Percentiles rank a stretch among this genome's conserved stretches.
Evolutionary conservation across 2,797 vertebrate species (phyloP).

Genomic region (Gobio occitaniae): DNA sequence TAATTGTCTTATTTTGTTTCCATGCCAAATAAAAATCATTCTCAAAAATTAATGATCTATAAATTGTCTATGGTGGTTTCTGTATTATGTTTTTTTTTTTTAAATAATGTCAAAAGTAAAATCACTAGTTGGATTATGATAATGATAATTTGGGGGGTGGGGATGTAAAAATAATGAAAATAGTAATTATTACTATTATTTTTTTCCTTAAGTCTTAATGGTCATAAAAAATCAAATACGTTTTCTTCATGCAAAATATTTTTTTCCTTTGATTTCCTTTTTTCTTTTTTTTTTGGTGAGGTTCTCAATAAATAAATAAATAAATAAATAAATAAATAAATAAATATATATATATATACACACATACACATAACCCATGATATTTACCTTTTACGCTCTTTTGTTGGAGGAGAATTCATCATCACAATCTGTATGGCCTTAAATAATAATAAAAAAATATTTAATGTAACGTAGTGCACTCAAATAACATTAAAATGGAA

Average conservation of each 20-base stretch:
- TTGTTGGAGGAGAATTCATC: constrained; percentile 76
- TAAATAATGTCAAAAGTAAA: no score
- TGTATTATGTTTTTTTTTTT: no score
- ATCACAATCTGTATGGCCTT: constrained; percentile 59
- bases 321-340: no score
- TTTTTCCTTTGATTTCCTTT: not conserved
- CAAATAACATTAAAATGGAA: not conserved
- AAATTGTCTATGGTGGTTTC: no score
- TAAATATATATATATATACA: no score
- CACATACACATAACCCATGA: not conserved
- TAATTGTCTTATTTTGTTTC: no score
- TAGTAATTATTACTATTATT: no score
- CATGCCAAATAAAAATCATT: no score
- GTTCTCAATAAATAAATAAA: not conserved
- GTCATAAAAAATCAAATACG: not conserved
- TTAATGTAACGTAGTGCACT: not conserved
- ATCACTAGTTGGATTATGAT: no score
- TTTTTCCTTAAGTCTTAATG: not conserved
- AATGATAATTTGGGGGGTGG: no score
- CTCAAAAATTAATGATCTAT: no score
- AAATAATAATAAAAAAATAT: not conserved
- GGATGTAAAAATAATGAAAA: no score
- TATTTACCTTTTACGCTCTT: constrained; percentile 67
- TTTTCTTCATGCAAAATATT: not conserved
- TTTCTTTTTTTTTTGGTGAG: not conserved